A percentile compares a stretch with the other conserved stretches of the same genome.
These are phyloP conservation scores for Leptopilina myrica DNA, from an alignment of 2,888 invertebrate species.

Conservation along the genomic window DNA sequence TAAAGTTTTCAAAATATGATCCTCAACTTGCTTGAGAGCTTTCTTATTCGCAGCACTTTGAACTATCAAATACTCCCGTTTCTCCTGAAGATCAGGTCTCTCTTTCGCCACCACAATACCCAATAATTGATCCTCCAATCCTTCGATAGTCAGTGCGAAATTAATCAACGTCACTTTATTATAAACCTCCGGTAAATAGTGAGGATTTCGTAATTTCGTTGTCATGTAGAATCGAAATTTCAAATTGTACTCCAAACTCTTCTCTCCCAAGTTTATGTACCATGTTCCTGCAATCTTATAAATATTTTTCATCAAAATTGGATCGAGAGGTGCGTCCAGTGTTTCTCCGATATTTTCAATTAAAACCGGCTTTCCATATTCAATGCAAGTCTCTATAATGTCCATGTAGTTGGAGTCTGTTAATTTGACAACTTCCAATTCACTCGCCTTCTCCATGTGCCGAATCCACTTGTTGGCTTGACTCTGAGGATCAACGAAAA, in stretches of 20 bases:
- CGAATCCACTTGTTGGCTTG: slow-evolving; percentile 93
- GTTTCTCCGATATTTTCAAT: slow-evolving; percentile 88
- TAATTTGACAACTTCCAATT: slow-evolving; percentile 85
- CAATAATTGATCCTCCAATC: slow-evolving; percentile 89
- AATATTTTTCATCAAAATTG: slow-evolving; percentile 85
- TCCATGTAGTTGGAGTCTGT: slow-evolving; percentile 87
- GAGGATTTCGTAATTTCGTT: slow-evolving; percentile 89
- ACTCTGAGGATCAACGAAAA: slow-evolving; percentile 90
- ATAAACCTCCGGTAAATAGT: slow-evolving; percentile 90
- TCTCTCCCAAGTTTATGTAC: slow-evolving; percentile 88
- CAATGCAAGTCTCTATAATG: slow-evolving; percentile 85
- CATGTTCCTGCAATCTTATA: slow-evolving; percentile 86
- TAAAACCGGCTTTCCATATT: slow-evolving; percentile 86
- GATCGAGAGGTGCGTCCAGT: slow-evolving; percentile 87
- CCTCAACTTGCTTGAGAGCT: slow-evolving; percentile 89
- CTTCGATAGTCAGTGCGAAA: slow-evolving; percentile 89
- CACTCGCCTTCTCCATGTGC: slow-evolving; percentile 86
- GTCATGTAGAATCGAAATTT: slow-evolving; percentile 89
- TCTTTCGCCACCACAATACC: slow-evolving; percentile 92
- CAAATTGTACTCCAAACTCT: slow-evolving; percentile 85
- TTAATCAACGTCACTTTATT: slow-evolving; percentile 90
- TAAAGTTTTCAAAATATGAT: slow-evolving; percentile 90
- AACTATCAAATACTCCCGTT: slow-evolving; percentile 87
- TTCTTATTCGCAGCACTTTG: slow-evolving; percentile 89
- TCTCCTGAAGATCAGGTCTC: slow-evolving; percentile 89